Base-by-base conservation (phyloP, 2,113 vertebrate species). In the Sphaerodactylus townsendi region DNA sequence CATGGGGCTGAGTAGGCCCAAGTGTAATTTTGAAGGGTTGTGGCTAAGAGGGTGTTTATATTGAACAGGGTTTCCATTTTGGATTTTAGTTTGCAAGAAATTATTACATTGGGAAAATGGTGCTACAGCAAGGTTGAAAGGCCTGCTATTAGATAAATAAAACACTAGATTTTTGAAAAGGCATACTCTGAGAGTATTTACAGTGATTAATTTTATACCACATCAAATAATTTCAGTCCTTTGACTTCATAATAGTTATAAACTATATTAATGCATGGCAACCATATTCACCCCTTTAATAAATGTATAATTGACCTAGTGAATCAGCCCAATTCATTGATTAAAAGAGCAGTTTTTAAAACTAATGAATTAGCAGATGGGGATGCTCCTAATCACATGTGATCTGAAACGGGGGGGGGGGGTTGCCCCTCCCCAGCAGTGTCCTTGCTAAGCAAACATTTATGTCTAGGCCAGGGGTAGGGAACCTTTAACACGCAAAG, bases 21-120 rank as follows among this genome's bases (percentile, higher is more conserved):
- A 21, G 79, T 74, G 59, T 89, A 90, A 91, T 66, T n/a, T 78
- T 83, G 87, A 82, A 82, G 69, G 23, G 30, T 64, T 37, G 85
- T 70, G 70, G 84, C 81, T 0, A 21, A 23, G 35, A 72, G 13
- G 35, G 30, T 72, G 23, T 62, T n/a, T n/a, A n/a, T n/a, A n/a
- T n/a, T 0, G 6, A 71, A 30, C 44, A 56, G 44, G 80, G 68
- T 53, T 68, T 35, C 8, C 64, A 88, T 23, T 64, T 77, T 79
- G 30, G 48, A 80, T 91, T 59, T 59, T 19, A 2, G 1, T 30
- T 4, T 7, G 37, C 4, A 28, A 13, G 33, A 64, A 4, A 21
- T 44, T 37, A 17, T 50, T 66, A 48, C 5, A 62, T 4, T 44
- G 14, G 50, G 56, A n/a, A 65, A 5, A 39, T n/a, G n/a, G n/a